Conservation (phyloP, 2,113 vertebrate species). For the Prolemur simus region DNA sequence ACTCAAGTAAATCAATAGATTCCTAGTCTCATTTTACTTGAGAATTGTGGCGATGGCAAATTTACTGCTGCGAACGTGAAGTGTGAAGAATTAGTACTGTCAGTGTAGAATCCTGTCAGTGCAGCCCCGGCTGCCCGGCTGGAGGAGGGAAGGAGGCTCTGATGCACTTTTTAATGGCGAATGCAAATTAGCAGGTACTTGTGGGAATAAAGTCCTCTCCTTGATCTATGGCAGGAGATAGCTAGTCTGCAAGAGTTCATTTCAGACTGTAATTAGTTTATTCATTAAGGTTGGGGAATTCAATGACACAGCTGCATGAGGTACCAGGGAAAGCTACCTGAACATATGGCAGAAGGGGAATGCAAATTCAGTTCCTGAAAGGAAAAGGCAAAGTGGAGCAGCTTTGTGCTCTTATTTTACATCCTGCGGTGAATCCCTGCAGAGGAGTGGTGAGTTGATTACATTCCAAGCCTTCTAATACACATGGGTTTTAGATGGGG, state of each 20-base stretch:
- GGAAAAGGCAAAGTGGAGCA: conserved; percentile 57
- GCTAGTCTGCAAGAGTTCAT: conserved; percentile 63
- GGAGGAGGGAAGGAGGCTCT: neutral
- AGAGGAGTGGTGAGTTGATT: neutral
- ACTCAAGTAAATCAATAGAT: neutral
- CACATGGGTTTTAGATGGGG: neutral
- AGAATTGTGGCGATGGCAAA: neutral
- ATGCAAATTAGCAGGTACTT: conserved; percentile 65
- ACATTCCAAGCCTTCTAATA: neutral
- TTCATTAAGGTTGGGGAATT: conserved; percentile 73
- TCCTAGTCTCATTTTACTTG: neutral
- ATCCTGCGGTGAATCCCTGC: conserved; percentile 40
- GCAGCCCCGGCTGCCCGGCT: neutral
- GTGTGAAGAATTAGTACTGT: neutral
- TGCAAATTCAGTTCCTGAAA: conserved; percentile 68
- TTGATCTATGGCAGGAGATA: conserved; percentile 64
- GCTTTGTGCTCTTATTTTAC: conserved; percentile 40
- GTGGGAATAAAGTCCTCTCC: conserved; percentile 67
- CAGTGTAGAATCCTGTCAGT: neutral
- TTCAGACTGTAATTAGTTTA: conserved; percentile 77
- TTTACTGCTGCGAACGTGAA: neutral
- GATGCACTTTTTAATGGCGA: conserved; percentile 38
- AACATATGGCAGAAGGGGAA: conserved; percentile 75
- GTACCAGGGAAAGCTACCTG: conserved; percentile 66
- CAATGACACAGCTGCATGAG: conserved; percentile 72